Conservation (phyloP, 2,888 invertebrate species). For the Steromphala cineraria region DNA sequence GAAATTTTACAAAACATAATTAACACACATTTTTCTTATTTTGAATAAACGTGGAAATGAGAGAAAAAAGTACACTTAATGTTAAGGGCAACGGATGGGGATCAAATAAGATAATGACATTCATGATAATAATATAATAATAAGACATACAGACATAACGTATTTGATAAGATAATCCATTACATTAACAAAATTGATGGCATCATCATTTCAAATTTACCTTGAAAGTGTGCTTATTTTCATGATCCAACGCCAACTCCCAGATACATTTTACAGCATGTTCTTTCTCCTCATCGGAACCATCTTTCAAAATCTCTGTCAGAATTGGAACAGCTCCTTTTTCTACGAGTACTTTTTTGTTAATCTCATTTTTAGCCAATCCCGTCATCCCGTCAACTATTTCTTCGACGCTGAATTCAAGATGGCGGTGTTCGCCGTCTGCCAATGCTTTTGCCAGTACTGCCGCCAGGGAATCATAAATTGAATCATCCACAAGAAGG, state of each 20-base stretch:
- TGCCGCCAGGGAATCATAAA: conserved; percentile 52
- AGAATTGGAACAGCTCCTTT: conserved; percentile 42
- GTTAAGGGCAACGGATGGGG: no score
- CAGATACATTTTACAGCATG: conserved; percentile 51
- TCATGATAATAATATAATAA: no score
- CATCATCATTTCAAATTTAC: conserved; percentile 32
- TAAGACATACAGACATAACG: no score
- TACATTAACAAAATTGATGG: no score
- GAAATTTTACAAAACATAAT: no score
- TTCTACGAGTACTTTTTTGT: conserved; percentile 53
- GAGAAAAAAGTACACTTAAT: no score
- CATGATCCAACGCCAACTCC: conserved; percentile 56
- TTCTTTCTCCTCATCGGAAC: conserved; percentile 41
- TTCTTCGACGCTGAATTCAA: conserved; percentile 56
- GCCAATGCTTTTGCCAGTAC: conserved; percentile 41
- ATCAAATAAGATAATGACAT: no score
- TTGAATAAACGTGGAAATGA: no score
- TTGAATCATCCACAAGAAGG: conserved; percentile 46
- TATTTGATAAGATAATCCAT: no score
- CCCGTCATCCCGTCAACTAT: conserved; percentile 55
- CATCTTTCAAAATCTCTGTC: conserved; percentile 36
- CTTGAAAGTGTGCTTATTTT: conserved; percentile 48
- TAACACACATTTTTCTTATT: no score
- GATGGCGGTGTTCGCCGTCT: conserved; percentile 38
- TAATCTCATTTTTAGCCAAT: conserved; percentile 58